These are phyloP conservation scores for Upupa epops DNA, from an alignment of 2,113 vertebrate genomes.

Conservation along the genomic window DNA sequence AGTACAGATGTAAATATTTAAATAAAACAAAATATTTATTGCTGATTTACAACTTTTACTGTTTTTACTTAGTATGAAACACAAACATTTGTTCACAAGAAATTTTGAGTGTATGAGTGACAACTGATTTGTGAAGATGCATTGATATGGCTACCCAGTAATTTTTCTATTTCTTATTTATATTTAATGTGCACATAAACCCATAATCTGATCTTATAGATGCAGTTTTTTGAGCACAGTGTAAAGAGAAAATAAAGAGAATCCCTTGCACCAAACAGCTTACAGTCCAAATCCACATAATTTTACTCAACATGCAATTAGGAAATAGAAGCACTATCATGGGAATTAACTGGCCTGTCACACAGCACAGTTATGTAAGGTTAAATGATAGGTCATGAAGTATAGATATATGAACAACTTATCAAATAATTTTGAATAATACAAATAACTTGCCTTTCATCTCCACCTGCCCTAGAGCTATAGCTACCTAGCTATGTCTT, in stretches of 20 bases:
- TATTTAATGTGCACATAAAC: not conserved
- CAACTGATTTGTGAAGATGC: not conserved
- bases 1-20: not conserved
- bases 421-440: not conserved
- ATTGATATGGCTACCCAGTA: not conserved
- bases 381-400: not conserved
- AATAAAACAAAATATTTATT: not conserved
- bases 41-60: not conserved
- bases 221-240: not conserved
- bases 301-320: not conserved
- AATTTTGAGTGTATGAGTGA: not conserved
- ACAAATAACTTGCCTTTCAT: not conserved
- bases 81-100: not conserved
- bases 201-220: not conserved
- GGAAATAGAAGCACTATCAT: not conserved
- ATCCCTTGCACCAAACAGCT: not conserved
- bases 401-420: not conserved
- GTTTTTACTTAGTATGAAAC: not conserved
- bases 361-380: not conserved
- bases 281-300: not conserved
- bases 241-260: not conserved
- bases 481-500: not conserved
- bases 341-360: constrained; percentile 7
- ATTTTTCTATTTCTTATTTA: not conserved
- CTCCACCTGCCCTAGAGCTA: not conserved